A percentile compares a stretch with the other conserved stretches of the same genome.
These are phyloP conservation scores for Drosophila mojavensis DNA, from an alignment of 1,140 invertebrate genomes.

Conservation along the genomic window DNA sequence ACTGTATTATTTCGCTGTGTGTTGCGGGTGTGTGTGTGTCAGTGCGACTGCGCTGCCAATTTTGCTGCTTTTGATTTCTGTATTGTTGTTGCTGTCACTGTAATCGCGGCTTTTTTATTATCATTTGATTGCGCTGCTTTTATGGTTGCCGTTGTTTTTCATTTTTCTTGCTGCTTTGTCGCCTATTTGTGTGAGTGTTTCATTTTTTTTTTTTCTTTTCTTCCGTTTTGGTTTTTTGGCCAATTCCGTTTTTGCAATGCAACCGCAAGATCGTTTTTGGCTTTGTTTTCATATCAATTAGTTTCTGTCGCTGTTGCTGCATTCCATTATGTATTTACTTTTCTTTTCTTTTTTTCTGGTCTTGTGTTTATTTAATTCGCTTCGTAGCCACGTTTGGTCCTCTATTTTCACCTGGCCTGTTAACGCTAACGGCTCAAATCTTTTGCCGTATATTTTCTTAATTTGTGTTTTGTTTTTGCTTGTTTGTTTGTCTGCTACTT, in stretches of 20 bases:
- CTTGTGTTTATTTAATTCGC: slow-evolving; percentile 24
- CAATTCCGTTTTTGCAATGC: slow-evolving; percentile 63
- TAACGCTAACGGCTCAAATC: slow-evolving; percentile 24
- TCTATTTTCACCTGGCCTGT: slow-evolving; percentile 24
- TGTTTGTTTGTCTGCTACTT: slow-evolving; percentile 14
- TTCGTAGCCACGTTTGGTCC: slow-evolving; percentile 18
- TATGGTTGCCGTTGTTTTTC: slow-evolving; percentile 65
- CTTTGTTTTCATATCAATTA: slow-evolving; percentile 35
- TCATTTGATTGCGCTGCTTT: slow-evolving; percentile 77
- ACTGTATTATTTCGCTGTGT: slow-evolving; percentile 32
- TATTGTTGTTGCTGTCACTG: slow-evolving; percentile 41
- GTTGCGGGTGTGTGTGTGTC: slow-evolving; percentile 5
- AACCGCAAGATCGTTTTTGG: slow-evolving; percentile 41
- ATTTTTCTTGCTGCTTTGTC: slow-evolving; percentile 33
- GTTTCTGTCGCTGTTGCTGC: slow-evolving; percentile 1
- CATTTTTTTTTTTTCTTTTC: slow-evolving; percentile 31
- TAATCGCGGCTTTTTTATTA: slow-evolving; percentile 80
- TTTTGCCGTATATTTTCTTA: slow-evolving; percentile 28
- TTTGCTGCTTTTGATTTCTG: slow-evolving; percentile 15
- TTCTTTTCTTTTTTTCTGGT: not conserved
- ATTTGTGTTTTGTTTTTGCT: slow-evolving; percentile 21
- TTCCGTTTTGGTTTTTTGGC: slow-evolving; percentile 48
- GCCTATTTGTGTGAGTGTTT: slow-evolving; percentile 46
- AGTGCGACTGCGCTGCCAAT: slow-evolving; percentile 22
- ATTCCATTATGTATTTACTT: slow-evolving; percentile 28